Conservation (phyloP, 2,888 invertebrate genomes). For the Colostygia pectinataria region DNA sequence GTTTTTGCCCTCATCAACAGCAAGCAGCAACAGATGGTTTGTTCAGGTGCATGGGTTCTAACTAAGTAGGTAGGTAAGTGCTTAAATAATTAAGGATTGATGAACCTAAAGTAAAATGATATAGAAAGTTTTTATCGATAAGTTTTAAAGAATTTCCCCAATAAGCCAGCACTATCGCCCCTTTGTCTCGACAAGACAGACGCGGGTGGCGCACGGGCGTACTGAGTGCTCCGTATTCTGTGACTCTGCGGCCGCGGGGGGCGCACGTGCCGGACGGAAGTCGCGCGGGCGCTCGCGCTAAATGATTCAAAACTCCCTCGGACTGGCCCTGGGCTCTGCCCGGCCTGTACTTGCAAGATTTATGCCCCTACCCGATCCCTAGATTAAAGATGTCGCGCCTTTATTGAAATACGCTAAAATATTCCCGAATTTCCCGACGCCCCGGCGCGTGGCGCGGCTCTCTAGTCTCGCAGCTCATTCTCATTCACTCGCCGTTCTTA, state of each 20-base stretch:
- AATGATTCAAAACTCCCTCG: conserved; percentile 81
- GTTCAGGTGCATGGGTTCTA: too few relatives aligned
- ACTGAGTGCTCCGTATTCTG: conserved; percentile 18
- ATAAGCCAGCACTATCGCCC: conserved; percentile 62
- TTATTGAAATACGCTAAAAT: conserved; percentile 79
- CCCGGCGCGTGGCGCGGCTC: conserved; percentile 27
- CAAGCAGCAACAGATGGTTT: too few relatives aligned
- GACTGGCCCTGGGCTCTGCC: conserved; percentile 33
- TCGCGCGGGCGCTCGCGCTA: conserved; percentile 75
- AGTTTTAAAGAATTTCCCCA: conserved; percentile 17
- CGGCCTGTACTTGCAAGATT: conserved; percentile 77
- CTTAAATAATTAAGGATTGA: too few relatives aligned
- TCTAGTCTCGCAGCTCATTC: conserved; percentile 56
- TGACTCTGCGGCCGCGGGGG: conserved; percentile 44
- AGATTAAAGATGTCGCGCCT: conserved; percentile 82
- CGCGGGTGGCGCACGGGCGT: conserved; percentile 48
- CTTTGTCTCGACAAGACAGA: conserved; percentile 83
- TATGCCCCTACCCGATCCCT: conserved; percentile 80
- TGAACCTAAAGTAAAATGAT: too few relatives aligned
- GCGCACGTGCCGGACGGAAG: conserved; percentile 79
- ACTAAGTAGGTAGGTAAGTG: too few relatives aligned
- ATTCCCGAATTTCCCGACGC: conserved; percentile 41
- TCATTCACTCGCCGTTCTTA: conserved; percentile 56
- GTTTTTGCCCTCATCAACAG: too few relatives aligned
- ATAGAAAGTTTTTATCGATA: conserved; percentile 35